Conservation (phyloP, 1,140 invertebrate species). For the Mesaphorura yosii region DNA sequence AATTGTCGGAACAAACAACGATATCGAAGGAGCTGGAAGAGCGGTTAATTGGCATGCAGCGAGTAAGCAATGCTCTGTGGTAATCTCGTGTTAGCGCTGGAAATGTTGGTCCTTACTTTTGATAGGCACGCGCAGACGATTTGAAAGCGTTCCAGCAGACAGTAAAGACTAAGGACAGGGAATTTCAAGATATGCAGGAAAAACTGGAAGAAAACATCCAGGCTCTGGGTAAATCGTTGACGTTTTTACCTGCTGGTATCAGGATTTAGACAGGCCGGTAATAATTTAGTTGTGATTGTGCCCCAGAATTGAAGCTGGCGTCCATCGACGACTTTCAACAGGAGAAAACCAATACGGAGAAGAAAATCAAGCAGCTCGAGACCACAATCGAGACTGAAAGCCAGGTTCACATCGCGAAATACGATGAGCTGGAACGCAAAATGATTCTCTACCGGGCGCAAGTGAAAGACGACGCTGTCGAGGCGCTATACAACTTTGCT, state of each 20-base stretch:
- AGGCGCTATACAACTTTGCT: conserved; percentile 22
- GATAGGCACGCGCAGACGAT: conserved; percentile 18
- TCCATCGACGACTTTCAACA: conserved; percentile 27
- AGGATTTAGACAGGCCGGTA: too few species aligned
- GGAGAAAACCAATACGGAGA: conserved; percentile 16
- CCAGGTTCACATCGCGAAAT: conserved; percentile 13
- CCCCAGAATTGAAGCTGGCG: conserved; percentile 17
- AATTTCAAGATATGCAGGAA: conserved; percentile 22
- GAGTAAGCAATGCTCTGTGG: conserved; percentile 4
- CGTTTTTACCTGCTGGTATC: too few species aligned
- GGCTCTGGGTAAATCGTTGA: conserved; percentile 15
- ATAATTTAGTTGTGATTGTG: neutral
- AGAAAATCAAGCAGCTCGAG: conserved; percentile 13
- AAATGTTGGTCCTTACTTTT: neutral
- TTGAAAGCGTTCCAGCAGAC: conserved; percentile 13
- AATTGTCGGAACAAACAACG: conserved; percentile 18
- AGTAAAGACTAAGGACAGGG: conserved; percentile 20
- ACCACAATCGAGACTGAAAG: conserved; percentile 13
- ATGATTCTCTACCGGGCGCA: conserved; percentile 23
- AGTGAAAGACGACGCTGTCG: conserved; percentile 21
- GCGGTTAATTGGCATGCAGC: conserved; percentile 17
- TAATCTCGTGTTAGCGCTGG: neutral
- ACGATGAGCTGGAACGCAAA: conserved; percentile 28
- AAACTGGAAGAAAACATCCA: conserved; percentile 20
- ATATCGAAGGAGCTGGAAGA: conserved; percentile 28